Evolutionary conservation across 2,888 invertebrate genomes (phyloP).

Genomic region (Noctua fimbriata): DNA sequence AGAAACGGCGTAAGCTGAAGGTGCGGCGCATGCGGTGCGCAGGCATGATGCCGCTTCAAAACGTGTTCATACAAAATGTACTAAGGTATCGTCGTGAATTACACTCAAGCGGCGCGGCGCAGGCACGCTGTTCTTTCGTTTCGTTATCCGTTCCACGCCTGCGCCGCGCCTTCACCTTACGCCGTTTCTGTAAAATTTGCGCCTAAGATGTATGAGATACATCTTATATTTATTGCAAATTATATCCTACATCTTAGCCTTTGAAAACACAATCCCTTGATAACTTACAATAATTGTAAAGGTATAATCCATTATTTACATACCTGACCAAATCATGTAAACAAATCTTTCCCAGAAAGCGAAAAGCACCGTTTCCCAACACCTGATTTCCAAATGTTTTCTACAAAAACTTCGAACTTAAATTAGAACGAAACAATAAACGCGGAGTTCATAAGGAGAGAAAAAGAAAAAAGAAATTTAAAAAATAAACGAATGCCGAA

Average conservation of each 20-base stretch:
- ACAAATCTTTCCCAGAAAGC: neutral
- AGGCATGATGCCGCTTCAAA: too few species aligned
- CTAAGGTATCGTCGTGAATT: too few species aligned
- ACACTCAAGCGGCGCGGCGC: too few species aligned
- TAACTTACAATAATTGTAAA: neutral
- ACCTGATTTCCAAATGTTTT: conserved; percentile 25
- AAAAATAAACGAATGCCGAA: conserved; percentile 64
- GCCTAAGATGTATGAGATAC: too few species aligned
- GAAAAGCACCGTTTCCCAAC: neutral
- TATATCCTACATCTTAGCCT: neutral
- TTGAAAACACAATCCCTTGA: neutral
- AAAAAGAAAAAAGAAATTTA: conserved; percentile 54
- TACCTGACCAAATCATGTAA: neutral
- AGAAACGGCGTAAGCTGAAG: too few species aligned
- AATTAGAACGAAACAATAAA: conserved; percentile 64
- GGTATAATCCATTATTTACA: neutral
- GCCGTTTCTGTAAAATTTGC: too few species aligned
- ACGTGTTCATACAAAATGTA: too few species aligned
- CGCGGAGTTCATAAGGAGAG: conserved; percentile 40
- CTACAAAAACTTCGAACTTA: conserved; percentile 26
- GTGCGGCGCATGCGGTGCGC: too few species aligned
- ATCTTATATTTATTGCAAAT: neutral
- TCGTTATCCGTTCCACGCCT: too few species aligned
- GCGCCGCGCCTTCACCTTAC: too few species aligned
- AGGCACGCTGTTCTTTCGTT: too few species aligned